Percentiles rank a stretch among this genome's conserved stretches.
Conservation (phyloP, 2,797 vertebrate species). For the Florisuga fusca region DNA sequence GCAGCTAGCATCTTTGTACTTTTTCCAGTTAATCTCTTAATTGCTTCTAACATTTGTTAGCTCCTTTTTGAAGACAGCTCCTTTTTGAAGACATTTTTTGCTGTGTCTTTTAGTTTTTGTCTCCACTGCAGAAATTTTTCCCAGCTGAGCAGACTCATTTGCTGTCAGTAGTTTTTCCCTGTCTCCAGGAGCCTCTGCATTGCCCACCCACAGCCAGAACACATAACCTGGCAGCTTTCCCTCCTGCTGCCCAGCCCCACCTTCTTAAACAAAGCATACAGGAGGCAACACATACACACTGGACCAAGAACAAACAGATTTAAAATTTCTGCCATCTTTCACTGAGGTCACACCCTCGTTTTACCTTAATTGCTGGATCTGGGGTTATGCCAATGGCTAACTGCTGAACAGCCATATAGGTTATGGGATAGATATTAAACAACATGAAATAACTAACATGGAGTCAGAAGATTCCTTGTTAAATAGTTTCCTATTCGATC, state of each 20-base stretch:
- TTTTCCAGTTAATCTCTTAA: background rate
- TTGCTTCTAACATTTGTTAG: background rate
- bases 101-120: background rate
- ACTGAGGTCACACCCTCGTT: constrained; percentile 7
- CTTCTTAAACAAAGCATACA: constrained; percentile 11
- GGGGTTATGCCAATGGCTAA: background rate
- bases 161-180: background rate
- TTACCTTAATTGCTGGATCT: background rate
- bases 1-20: background rate
- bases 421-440: background rate
- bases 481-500: background rate
- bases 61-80: background rate
- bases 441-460: background rate
- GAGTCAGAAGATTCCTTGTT: background rate
- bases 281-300: background rate
- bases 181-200: background rate
- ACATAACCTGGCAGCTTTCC: background rate
- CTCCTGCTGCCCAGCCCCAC: background rate
- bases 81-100: background rate
- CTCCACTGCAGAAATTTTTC: background rate
- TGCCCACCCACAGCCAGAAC: background rate
- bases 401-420: background rate
- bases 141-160: background rate
- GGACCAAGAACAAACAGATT: constrained; percentile 22
- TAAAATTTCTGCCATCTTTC: background rate